These are phyloP conservation scores for Parotocinclus haroldoi DNA, from an alignment of 2,797 vertebrate genomes.

Conservation along the genomic window DNA sequence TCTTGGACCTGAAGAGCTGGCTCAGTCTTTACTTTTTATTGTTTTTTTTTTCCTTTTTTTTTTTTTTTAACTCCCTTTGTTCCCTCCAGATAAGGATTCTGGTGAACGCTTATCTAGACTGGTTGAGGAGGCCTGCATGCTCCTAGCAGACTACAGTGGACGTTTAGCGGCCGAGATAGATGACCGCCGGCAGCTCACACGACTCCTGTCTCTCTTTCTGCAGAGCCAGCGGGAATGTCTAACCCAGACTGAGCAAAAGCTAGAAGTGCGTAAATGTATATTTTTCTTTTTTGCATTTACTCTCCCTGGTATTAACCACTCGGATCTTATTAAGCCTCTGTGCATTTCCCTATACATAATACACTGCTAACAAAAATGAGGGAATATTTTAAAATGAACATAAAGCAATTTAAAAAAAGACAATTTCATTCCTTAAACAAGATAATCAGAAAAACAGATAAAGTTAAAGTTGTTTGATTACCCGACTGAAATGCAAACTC, in stretches of 20 bases:
- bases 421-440: no score
- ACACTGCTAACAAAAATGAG: no score
- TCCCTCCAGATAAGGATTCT: slow-evolving; percentile 97
- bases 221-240: slow-evolving; percentile 95
- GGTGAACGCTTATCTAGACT: slow-evolving; percentile 92
- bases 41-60: slow-evolving; percentile 44
- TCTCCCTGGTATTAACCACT: background rate
- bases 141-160: slow-evolving; percentile 97
- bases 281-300: background rate
- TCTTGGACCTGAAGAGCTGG: background rate
- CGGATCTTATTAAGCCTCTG: no score
- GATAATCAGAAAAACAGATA: no score
- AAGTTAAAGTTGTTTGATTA: no score
- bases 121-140: slow-evolving; percentile 98
- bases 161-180: slow-evolving; percentile 97
- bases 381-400: no score
- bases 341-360: no score
- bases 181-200: slow-evolving; percentile 92
- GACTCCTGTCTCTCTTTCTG: slow-evolving; percentile 89
- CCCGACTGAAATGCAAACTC: no score
- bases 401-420: no score
- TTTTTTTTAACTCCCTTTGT: no score
- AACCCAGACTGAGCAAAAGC: slow-evolving; percentile 95
- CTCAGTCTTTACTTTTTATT: slow-evolving; percentile 19
- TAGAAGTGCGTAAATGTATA: slow-evolving; percentile 89